Conservation (phyloP, 2,888 invertebrate species). For the Panorpa germanica region DNA sequence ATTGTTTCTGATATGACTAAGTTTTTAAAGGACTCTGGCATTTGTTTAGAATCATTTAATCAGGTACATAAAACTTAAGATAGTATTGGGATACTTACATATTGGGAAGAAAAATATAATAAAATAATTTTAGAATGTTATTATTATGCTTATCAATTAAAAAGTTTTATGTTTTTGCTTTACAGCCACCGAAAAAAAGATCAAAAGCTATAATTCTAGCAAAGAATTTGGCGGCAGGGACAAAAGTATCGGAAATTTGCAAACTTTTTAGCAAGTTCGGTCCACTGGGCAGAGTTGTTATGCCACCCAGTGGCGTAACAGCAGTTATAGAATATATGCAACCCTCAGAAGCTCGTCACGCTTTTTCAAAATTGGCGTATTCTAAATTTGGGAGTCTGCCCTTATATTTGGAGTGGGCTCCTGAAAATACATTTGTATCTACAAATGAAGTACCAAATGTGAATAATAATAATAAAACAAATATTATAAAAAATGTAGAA, state of each 20-base stretch:
- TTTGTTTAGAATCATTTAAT: slow-evolving; percentile 71
- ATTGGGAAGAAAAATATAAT: slow-evolving; percentile 1
- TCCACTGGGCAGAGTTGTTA: slow-evolving; percentile 58
- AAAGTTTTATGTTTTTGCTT: slow-evolving; percentile 13
- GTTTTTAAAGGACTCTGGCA: slow-evolving; percentile 77
- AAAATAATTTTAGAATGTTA: not conserved
- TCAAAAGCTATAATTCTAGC: slow-evolving; percentile 82
- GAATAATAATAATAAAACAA: not conserved
- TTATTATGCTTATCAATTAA: not conserved
- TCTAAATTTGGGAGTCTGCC: slow-evolving; percentile 79
- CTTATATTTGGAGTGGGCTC: slow-evolving; percentile 95
- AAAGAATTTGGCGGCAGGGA: slow-evolving; percentile 83
- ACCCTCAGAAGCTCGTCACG: slow-evolving; percentile 77
- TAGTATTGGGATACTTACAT: not conserved
- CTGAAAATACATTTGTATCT: slow-evolving; percentile 57
- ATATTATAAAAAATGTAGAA: slow-evolving; percentile 13
- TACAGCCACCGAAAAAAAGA: slow-evolving; percentile 40
- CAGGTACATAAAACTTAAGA: slow-evolving; percentile 24
- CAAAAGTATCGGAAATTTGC: slow-evolving; percentile 50
- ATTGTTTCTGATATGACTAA: slow-evolving; percentile 74
- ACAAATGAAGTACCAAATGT: no score
- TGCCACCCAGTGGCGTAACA: slow-evolving; percentile 85
- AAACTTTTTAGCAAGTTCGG: slow-evolving; percentile 67
- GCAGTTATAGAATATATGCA: slow-evolving; percentile 73
- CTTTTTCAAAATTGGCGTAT: slow-evolving; percentile 79